Evolutionary conservation across 2,888 invertebrate species (phyloP), one percentile per base, ranked within the genome.

Genomic region (Ditylenchus weischeri): DNA sequence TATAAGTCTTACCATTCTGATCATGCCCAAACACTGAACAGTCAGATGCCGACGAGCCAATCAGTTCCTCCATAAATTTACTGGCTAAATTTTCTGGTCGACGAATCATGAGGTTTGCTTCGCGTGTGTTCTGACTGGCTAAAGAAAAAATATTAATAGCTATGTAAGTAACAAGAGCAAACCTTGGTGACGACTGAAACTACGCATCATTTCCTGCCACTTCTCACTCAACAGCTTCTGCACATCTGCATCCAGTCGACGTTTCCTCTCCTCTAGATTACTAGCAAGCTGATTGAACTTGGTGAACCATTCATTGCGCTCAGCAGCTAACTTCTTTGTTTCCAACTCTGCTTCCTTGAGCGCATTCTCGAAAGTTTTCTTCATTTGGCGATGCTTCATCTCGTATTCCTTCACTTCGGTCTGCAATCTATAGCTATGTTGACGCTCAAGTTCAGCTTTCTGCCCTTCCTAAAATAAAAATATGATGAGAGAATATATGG

Each of bases 211-310:
- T n/a, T 47, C 36, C 29, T 43, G 43, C 38, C 36, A 38, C 4
- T 43, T 36, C 63, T 18, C 54, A 57, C 38, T 29, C 21, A 54
- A 15, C n/a, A 43, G 19, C 5, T 72, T 5, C 4, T 62, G 62
- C 19, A 54, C 54, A 29, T 54, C 54, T 10, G 54, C 21, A 18
- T 54, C 10, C 10, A 54, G 11, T 54, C 54, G 54, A 21, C 29
- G 54, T 54, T 18, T 54, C 11, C n/a, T 21, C 54, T 54, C 29
- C 54, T 54, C 54, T 29, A 54, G n/a, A 2, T 21, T 13, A 7
- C 29, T 21, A 13, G 21, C 54, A 5, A 54, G 54, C 23, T 54
- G 23, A 23, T 54, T 54, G 54, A 7, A 54, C 54, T 54, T 54
- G 29, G 23, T 7, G 54, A 21, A 54, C 21, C 54, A 54, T 18